Evolutionary conservation across 2,888 invertebrate species (phyloP), one percentile per base, ranked within the genome.

Genomic region (Drosophila falleni): DNA sequence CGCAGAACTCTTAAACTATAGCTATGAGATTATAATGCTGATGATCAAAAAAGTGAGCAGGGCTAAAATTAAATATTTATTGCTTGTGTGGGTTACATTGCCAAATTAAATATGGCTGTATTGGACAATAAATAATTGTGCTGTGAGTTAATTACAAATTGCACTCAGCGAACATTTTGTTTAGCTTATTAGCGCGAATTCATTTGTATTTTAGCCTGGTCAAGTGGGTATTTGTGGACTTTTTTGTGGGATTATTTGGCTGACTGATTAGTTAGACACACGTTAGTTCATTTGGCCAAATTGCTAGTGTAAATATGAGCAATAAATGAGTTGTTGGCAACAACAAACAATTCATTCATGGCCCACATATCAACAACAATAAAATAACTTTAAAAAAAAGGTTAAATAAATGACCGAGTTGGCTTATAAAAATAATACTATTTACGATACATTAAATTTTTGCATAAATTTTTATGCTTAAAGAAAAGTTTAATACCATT

Each of bases 91-190:
- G 41, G 16, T 54, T 71, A 55, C 55, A 58, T 71, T 69, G 69
- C 64, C 68, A 81, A 78, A 67, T 74, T 58, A 74, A 71, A 64
- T 55, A 69, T 35, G 54, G 16, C 60, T 56, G 50, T 80, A 64
- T 86, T 83, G 86, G 89, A 78, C 87, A 83, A 81, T 83, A 83
- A 87, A 83, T 87, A 83, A 83, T 81, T 83, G 78, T 81, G 87
- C 75, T 69, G 58, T 33, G 68, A 83, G 87, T 89, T 87, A 87
- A 84, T 84, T 89, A 81, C 76, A 79, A 79, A 79, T 76, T 83
- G 81, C 84, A 87, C 81, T 87, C 73, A 63, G 53, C 70, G 71
- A 46, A 54, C 69, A 81, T 69, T 82, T 83, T 87, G 78, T 83
- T 89, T 83, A 69, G 83, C 84, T 83, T 88, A 83, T 83, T 83